Evolutionary conservation across 2,113 vertebrate species (phyloP).

Genomic region (Chlorodrepanis virens): DNA sequence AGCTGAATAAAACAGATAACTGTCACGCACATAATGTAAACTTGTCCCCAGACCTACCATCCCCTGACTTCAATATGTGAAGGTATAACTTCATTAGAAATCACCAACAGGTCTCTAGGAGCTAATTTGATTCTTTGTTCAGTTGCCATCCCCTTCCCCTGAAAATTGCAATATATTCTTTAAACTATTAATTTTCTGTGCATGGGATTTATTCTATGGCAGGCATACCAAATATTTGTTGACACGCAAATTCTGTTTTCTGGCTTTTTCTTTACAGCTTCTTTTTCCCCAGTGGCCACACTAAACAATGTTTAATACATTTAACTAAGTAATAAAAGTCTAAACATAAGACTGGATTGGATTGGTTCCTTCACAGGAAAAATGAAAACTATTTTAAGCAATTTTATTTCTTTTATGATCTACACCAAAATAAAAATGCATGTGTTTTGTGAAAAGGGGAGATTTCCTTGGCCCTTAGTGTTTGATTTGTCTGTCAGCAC

Average conservation of each 20-base stretch:
- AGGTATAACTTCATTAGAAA: background rate
- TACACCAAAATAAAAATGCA: background rate
- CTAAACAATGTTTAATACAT: background rate
- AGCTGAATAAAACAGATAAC: background rate
- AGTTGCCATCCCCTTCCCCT: background rate
- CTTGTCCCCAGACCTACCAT: background rate
- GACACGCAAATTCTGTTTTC: background rate
- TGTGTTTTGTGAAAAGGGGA: background rate
- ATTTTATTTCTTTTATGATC: background rate
- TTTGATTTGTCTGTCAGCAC: background rate
- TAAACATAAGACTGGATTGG: background rate
- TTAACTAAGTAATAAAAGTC: background rate
- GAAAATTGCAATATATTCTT: background rate
- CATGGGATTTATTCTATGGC: background rate
- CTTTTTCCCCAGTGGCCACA: background rate
- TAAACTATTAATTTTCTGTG: background rate
- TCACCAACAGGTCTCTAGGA: background rate
- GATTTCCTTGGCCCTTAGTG: background rate
- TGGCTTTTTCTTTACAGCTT: background rate
- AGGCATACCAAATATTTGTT: background rate
- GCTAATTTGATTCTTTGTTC: background rate
- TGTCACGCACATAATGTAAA: background rate
- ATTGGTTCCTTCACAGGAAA: background rate
- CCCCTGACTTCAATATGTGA: background rate
- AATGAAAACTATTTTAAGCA: background rate